Conservation (phyloP, 1,140 invertebrate genomes). For the Limonius californicus region DNA sequence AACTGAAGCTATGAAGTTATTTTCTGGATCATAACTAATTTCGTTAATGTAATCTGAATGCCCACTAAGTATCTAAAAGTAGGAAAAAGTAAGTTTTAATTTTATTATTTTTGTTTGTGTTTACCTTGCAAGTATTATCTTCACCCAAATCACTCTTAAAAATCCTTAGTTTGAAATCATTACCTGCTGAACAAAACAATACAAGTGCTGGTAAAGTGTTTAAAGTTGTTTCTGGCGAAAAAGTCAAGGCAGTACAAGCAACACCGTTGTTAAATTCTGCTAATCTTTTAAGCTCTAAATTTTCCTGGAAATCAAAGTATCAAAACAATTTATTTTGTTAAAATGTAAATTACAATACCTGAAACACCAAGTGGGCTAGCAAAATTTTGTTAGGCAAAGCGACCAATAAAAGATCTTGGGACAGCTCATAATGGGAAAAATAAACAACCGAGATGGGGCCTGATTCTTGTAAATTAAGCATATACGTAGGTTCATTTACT, state of each 20-base stretch:
- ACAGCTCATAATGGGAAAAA: slow-evolving; percentile 43
- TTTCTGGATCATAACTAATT: slow-evolving; percentile 65
- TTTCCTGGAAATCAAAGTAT: slow-evolving; percentile 36
- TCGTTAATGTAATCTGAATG: slow-evolving; percentile 71
- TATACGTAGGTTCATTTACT: slow-evolving; percentile 6
- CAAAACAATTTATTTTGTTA: too few species aligned
- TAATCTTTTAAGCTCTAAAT: slow-evolving; percentile 32
- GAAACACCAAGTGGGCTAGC: slow-evolving; percentile 33
- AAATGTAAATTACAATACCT: slow-evolving; percentile 29
- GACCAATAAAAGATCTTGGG: slow-evolving; percentile 43
- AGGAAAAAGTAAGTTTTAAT: slow-evolving; percentile 4
- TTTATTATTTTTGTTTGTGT: slow-evolving; percentile 9
- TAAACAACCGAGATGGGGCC: slow-evolving; percentile 39
- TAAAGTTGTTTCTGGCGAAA: slow-evolving; percentile 62
- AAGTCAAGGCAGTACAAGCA: slow-evolving; percentile 53
- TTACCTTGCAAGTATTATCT: slow-evolving; percentile 49
- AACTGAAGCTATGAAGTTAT: slow-evolving; percentile 64
- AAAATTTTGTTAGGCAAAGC: slow-evolving; percentile 41
- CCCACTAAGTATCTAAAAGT: slow-evolving; percentile 57
- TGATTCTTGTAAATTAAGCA: slow-evolving; percentile 35
- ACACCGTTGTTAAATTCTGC: slow-evolving; percentile 51
- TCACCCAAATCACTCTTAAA: slow-evolving; percentile 56
- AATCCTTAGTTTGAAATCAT: slow-evolving; percentile 55
- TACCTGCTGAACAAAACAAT: slow-evolving; percentile 54
- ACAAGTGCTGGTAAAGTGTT: slow-evolving; percentile 57